Evolutionary conservation across 2,797 vertebrate species (phyloP).

Genomic region (Eremophila alpestris): DNA sequence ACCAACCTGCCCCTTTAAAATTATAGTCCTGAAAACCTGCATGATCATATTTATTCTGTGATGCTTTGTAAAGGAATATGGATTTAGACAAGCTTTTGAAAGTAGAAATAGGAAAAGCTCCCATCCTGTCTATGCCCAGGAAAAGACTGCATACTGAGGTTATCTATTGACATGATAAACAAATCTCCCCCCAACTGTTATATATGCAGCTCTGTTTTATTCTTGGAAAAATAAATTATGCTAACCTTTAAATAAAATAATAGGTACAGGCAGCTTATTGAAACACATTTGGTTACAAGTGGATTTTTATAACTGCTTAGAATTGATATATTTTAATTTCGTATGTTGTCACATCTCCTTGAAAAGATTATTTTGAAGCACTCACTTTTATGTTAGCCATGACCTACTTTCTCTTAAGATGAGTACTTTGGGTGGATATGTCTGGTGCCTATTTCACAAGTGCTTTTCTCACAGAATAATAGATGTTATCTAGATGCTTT

Average conservation of each 20-base stretch:
- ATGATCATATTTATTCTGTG: neutral
- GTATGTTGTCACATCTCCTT: neutral
- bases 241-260: conserved; percentile 1
- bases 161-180: neutral
- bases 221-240: neutral
- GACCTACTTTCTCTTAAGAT: conserved; percentile 35
- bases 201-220: neutral
- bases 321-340: conserved; percentile 12
- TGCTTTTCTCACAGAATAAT: neutral
- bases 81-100: conserved; percentile 3
- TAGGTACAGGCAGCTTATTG: neutral
- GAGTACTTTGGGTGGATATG: neutral
- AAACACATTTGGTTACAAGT: neutral
- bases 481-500: neutral
- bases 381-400: neutral
- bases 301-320: neutral
- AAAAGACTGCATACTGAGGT: neutral
- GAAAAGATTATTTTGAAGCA: conserved; percentile 8
- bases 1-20: neutral
- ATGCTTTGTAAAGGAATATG: neutral
- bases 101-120: neutral
- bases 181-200: neutral
- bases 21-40: neutral
- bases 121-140: neutral
- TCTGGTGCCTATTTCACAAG: neutral